Evolutionary conservation across 1,140 invertebrate species (phyloP), one percentile per base, ranked within the genome.

Genomic region (Amphibalanus amphitrite): DNA sequence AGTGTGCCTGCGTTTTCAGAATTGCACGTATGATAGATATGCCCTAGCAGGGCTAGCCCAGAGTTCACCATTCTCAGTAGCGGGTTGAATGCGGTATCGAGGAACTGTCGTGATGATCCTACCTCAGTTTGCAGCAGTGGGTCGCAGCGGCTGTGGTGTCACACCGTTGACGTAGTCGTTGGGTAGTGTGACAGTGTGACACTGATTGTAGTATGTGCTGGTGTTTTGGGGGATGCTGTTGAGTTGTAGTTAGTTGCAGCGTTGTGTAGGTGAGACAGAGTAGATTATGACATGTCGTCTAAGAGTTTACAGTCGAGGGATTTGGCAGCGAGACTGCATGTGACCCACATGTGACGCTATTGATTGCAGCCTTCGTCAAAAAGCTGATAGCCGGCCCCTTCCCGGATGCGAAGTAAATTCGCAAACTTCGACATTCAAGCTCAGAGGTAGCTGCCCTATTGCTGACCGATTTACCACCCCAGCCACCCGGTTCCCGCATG

Each of bases 341-440:
- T 59, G 13, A 47, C 30, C 67, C 70, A 23, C 64, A 38, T 15
- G 33, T 38, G 33, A 38, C 33, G 33, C 15, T 38, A 38, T 38
- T 38, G 33, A 67, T 72, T 75, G 0, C 74, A 81, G 80, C 78
- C 25, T 80, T 81, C 74, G 71, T 80, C 70, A 80, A 80, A 76
- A 76, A 75, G 47, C 68, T 81, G 38, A 75, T 81, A 71, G 79
- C 80, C 67, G 80, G 80, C 70, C 80, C 80, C 70, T 81, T 73
- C 76, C 80, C 80, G n/a, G 79, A 78, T 69, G 75, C n/a, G n/a
- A 67, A 67, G n/a, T 67, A 67, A 17, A 75, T 67, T 67, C 65
- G n/a, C 65, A 28, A 26, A 25, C n/a, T 26, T 67, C 65, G 28
- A 67, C 65, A 67, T 28, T 28, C n/a, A 67, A 10, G n/a, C 65